phyloP scores from a whole-genome alignment of 2,888 invertebrate genomes.

The Achlya flavicornis region DNA sequence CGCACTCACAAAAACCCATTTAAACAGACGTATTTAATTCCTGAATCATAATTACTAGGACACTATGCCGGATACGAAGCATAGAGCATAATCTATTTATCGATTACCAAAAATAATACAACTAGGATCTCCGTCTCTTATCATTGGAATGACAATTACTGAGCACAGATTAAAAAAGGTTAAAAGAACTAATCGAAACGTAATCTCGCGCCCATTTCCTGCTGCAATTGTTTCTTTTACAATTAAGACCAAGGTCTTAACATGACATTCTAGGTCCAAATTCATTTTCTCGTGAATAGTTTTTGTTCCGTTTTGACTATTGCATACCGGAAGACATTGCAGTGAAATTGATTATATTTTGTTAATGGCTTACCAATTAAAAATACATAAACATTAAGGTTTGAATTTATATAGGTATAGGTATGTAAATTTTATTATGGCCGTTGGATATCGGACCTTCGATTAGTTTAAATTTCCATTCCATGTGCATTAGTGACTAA shows the following conservation, averaged over 20 bases:
- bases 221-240: constrained; percentile 38
- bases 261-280: background rate
- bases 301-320: constrained; percentile 21
- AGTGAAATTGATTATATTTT: background rate
- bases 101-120: constrained; percentile 7
- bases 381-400: background rate
- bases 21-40: background rate
- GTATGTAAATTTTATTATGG: too few relatives aligned
- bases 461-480: too few relatives aligned
- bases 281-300: constrained; percentile 12
- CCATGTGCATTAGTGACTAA: too few relatives aligned
- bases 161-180: constrained; percentile 42
- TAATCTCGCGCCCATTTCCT: constrained; percentile 44
- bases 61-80: constrained; percentile 3
- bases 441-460: too few relatives aligned
- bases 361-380: background rate
- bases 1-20: background rate
- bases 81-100: constrained; percentile 3
- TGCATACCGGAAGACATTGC: constrained; percentile 20
- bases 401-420: too few relatives aligned
- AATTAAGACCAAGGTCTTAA: constrained; percentile 41
- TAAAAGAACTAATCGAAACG: constrained; percentile 41
- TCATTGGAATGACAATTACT: constrained; percentile 21
- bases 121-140: constrained; percentile 15
- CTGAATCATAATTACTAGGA: constrained; percentile 1